Conservation (phyloP, 2,113 vertebrate species). For the Thryonomys swinderianus region DNA sequence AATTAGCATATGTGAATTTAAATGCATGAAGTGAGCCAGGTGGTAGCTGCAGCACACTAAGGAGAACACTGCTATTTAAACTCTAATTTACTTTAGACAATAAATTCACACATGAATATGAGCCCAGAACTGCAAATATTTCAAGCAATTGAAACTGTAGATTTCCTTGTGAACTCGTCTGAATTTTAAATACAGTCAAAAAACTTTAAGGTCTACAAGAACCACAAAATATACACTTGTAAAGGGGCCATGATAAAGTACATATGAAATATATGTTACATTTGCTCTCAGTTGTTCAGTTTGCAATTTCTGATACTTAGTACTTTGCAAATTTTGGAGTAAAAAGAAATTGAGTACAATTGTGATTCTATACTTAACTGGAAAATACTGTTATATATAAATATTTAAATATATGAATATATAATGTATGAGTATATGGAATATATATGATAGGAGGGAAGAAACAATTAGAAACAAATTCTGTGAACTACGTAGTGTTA, state of each 20-base stretch:
- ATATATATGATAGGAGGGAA: neutral
- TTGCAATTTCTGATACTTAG: neutral
- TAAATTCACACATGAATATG: neutral
- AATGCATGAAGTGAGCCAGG: neutral
- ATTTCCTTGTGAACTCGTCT: neutral
- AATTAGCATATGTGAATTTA: slow-evolving; percentile 18
- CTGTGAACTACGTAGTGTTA: neutral
- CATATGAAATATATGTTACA: neutral
- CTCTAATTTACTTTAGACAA: neutral
- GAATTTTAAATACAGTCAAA: neutral
- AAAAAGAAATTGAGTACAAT: neutral
- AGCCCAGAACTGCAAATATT: neutral
- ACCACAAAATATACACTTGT: neutral
- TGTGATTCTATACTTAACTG: neutral
- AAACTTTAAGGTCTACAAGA: neutral
- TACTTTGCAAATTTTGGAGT: neutral
- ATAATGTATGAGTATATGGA: neutral
- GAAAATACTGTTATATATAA: neutral
- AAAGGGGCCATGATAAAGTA: neutral
- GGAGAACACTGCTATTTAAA: neutral
- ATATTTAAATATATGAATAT: neutral
- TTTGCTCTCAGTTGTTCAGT: neutral
- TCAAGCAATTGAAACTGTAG: neutral
- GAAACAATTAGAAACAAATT: neutral
- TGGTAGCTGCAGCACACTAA: neutral